Base-by-base conservation (phyloP, 2,888 invertebrate species). In the Eurytoma adleriae region DNA sequence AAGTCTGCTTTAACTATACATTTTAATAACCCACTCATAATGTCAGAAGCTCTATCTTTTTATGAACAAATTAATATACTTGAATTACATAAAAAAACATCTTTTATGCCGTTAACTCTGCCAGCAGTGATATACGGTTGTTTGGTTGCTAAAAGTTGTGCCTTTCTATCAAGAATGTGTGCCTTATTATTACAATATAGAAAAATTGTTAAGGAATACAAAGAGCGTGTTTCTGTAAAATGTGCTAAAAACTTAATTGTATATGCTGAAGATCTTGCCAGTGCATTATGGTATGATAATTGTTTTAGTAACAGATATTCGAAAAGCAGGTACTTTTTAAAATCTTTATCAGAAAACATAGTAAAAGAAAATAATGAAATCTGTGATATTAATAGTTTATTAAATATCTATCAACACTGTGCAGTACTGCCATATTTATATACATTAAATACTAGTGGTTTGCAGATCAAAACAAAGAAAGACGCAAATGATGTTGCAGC, bases 91-190 rank as follows among this genome's bases (percentile, higher is more conserved):
- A 78, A 67, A 24, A 50, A 62, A 57, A 67, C 56, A 56, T 72
- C 59, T 16, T 82, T 84, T n/a, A 85, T 86, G 82, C 88, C 88
- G 24, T 62, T 91, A 1, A 87, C 90, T 64, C 88, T 90, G 0
- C 67, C 88, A 12, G 79, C 85, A 18, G 84, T 91, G 4, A 85
- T 91, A 79, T 90, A 91, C 79, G 88, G 87, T 24, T 82, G 86
- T 80, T 87, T 90, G 73, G 76, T 88, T 14, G 84, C 84, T 20
- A 85, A 79, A 68, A 87, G 83, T 77, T 86, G 85, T 75, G 83
- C 83, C 4, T 83, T 87, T 57, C 71, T 91, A n/a, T 87, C 88
- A 14, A 86, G 86, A 82, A 83, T 87, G n/a, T 90, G 89, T 82
- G 83, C 83, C 3, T 84, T 91, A 52, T 75, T 91, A 72, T 52